A percentile compares a stretch with the other conserved stretches of the same genome.
These are phyloP conservation scores for Atrichornis clamosus DNA, from an alignment of 2,113 vertebrate genomes.

Conservation along the genomic window DNA sequence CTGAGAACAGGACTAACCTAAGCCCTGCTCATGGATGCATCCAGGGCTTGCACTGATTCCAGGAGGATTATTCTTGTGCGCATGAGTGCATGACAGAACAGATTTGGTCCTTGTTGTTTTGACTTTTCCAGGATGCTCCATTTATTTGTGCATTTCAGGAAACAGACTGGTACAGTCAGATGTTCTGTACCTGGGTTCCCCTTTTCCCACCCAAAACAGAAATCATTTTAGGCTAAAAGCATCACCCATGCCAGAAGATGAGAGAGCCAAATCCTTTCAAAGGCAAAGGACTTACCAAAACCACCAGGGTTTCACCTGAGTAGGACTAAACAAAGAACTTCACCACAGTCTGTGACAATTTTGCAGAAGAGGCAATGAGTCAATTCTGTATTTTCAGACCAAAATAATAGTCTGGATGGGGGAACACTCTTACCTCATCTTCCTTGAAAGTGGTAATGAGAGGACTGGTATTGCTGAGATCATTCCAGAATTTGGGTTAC, in stretches of 20 bases:
- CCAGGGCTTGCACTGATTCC: neutral
- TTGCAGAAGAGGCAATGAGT: conserved; percentile 12
- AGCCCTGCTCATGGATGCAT: neutral
- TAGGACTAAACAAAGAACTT: neutral
- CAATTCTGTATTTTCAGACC: conserved; percentile 51
- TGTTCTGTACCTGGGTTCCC: conserved; percentile 20
- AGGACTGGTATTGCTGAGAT: conserved; percentile 43
- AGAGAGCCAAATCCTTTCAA: conserved; percentile 35
- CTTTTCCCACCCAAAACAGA: neutral
- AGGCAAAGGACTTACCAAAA: neutral
- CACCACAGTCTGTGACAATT: neutral
- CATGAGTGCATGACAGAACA: neutral
- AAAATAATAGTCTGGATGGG: conserved; percentile 42
- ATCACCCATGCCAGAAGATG: conserved; percentile 37
- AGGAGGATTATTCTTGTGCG: neutral
- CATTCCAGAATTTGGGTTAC: neutral
- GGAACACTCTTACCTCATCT: conserved; percentile 27
- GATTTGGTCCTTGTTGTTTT: neutral
- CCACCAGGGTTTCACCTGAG: neutral
- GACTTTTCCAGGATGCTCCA: conserved; percentile 58
- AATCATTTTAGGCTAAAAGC: conserved; percentile 4
- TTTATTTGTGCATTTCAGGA: conserved; percentile 64
- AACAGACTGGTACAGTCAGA: conserved; percentile 24
- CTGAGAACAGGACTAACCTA: neutral
- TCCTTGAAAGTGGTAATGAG: conserved; percentile 43